These are phyloP conservation scores for Pegea sp. DNA, from an alignment of 23 tunicate genomes.

Conservation along the genomic window DNA sequence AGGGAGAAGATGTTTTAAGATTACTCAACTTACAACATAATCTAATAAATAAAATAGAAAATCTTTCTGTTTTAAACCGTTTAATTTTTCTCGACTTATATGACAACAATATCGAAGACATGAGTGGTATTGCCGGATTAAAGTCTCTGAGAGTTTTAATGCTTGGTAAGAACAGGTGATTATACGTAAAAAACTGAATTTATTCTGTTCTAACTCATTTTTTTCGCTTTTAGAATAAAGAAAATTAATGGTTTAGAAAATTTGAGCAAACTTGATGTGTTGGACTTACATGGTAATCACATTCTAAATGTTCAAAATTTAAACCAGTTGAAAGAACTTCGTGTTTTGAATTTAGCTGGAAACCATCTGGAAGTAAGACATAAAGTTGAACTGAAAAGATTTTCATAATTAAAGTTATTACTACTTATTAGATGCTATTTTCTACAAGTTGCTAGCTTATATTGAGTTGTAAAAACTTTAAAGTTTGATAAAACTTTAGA, in stretches of 20 bases:
- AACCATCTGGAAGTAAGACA: conserved; percentile 69
- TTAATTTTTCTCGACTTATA: conserved; percentile 92
- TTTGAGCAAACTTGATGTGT: conserved; percentile 66
- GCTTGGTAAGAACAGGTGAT: conserved; percentile 90
- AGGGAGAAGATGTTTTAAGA: conserved; percentile 82
- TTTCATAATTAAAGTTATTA: no score
- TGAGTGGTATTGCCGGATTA: conserved; percentile 63
- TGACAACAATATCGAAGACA: conserved; percentile 86
- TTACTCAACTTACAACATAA: conserved; percentile 94
- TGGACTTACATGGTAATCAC: conserved; percentile 90
- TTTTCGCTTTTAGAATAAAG: conserved; percentile 22
- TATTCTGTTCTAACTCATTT: neutral
- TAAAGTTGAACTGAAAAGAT: no score
- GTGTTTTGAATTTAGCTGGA: conserved; percentile 93
- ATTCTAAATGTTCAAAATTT: conserved; percentile 38
- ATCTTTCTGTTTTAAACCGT: conserved; percentile 44
- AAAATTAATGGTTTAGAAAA: conserved; percentile 48
- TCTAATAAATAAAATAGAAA: conserved; percentile 40
- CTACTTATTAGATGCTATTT: no score
- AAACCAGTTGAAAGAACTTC: conserved; percentile 40
- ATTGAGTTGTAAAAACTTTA: no score
- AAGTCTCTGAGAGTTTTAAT: conserved; percentile 89
- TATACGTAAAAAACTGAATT: no score
- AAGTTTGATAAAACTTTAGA: no score
- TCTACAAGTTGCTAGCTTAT: no score